Percentiles rank a stretch among this genome's conserved stretches.
Evolutionary conservation across 2,113 vertebrate species (phyloP).

Genomic region (Hiodon tergisus): DNA sequence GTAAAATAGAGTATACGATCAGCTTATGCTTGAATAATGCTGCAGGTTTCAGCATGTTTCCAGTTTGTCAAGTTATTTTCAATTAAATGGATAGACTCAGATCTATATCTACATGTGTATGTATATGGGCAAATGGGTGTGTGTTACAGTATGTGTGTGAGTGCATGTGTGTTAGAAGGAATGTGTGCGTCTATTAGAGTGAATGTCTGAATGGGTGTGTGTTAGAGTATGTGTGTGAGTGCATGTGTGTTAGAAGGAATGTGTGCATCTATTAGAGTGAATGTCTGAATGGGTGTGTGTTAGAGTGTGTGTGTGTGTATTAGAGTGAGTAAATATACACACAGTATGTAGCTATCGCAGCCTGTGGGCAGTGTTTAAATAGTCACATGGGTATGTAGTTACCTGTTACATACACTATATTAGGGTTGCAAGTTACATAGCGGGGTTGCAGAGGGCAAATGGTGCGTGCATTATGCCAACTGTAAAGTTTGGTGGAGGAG

Average conservation of each 20-base stretch:
- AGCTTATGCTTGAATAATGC: too few species aligned
- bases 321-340: not conserved
- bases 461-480: too few species aligned
- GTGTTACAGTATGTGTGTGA: not conserved
- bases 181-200: too few species aligned
- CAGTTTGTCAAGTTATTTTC: not conserved
- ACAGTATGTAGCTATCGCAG: not conserved
- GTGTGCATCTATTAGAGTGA: not conserved
- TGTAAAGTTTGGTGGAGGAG: too few species aligned
- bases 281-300: constrained; percentile 3
- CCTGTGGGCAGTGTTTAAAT: not conserved
- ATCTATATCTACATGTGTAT: not conserved
- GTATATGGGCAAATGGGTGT: not conserved
- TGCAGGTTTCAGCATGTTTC: not conserved
- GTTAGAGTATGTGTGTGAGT: not conserved
- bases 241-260: too few species aligned
- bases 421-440: too few species aligned
- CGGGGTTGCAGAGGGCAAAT: too few species aligned
- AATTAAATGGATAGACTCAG: not conserved
- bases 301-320: not conserved
- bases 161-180: too few species aligned
- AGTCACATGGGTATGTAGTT: too few species aligned
- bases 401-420: too few species aligned
- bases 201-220: not conserved
- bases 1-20: not conserved